These are phyloP conservation scores for Papilio machaon DNA, from an alignment of 1,140 invertebrate species.

Conservation along the genomic window DNA sequence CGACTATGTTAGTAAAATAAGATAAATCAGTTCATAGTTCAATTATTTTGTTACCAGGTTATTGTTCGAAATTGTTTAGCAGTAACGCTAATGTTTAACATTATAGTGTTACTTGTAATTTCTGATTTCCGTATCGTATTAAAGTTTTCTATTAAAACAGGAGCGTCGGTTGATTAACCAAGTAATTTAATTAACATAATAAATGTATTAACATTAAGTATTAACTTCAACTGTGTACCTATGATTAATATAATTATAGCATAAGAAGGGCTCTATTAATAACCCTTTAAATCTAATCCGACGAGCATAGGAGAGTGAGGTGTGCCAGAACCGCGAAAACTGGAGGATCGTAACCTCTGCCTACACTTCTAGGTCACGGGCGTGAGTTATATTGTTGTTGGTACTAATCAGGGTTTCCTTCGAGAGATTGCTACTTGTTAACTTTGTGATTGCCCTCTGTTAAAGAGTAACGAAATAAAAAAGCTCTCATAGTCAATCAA, in stretches of 20 bases:
- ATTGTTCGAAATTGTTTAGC: no score
- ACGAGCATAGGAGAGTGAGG: not conserved
- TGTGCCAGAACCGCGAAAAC: not conserved
- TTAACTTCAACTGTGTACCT: no score
- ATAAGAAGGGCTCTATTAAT: not conserved
- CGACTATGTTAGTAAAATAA: no score
- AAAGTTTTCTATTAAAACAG: not conserved
- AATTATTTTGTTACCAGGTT: no score
- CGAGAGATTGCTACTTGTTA: slow-evolving; percentile 44
- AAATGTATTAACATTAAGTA: no score
- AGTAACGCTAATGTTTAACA: not conserved
- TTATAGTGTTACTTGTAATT: not conserved
- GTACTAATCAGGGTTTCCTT: not conserved
- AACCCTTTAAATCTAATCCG: not conserved
- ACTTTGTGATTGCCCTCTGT: slow-evolving; percentile 55
- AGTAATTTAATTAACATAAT: not conserved
- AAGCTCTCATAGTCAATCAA: slow-evolving; percentile 70
- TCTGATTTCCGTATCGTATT: not conserved
- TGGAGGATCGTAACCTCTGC: not conserved
- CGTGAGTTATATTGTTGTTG: not conserved
- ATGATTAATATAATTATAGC: no score
- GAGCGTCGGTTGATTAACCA: not conserved
- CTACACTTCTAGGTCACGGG: not conserved
- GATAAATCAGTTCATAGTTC: no score
- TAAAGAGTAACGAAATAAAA: slow-evolving; percentile 50